Percentiles rank a stretch among this genome's conserved stretches.
Conservation (phyloP, 2,888 invertebrate species). For the Leptopilina myrica region DNA sequence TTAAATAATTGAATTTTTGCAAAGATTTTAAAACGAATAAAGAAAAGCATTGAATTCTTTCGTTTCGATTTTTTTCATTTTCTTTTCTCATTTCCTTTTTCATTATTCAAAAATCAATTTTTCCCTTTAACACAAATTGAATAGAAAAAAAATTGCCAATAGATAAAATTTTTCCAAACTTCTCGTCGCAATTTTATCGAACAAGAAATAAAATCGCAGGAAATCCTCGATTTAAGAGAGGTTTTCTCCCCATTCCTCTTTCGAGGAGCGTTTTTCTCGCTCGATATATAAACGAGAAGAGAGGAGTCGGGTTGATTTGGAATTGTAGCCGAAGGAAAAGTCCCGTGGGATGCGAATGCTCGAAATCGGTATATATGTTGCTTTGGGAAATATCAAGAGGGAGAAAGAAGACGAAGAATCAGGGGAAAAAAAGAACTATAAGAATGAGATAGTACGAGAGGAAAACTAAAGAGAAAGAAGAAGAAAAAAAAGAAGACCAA, state of each 20-base stretch:
- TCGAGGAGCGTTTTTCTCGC: background rate
- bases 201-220: conserved; percentile 15
- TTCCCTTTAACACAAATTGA: too few species aligned
- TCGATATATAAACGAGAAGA: conserved; percentile 8
- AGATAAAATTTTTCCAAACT: too few species aligned
- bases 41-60: too few species aligned
- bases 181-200: background rate
- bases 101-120: too few species aligned
- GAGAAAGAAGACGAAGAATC: background rate
- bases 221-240: conserved; percentile 22
- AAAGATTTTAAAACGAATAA: too few species aligned
- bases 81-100: too few species aligned
- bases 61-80: too few species aligned
- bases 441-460: conserved; percentile 18
- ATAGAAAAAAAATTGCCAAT: too few species aligned
- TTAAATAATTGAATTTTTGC: too few species aligned
- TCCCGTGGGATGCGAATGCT: conserved; percentile 34
- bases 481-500: conserved; percentile 53
- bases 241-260: conserved; percentile 11
- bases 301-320: conserved; percentile 12
- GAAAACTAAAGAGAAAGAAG: conserved; percentile 24
- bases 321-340: conserved; percentile 22
- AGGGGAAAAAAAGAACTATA: background rate
- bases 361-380: conserved; percentile 26
- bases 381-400: conserved; percentile 3